A percentile compares a stretch with the other conserved stretches of the same genome.
These are phyloP conservation scores for Ophonus ardosiacus DNA, from an alignment of 2,888 invertebrate species.

Conservation along the genomic window DNA sequence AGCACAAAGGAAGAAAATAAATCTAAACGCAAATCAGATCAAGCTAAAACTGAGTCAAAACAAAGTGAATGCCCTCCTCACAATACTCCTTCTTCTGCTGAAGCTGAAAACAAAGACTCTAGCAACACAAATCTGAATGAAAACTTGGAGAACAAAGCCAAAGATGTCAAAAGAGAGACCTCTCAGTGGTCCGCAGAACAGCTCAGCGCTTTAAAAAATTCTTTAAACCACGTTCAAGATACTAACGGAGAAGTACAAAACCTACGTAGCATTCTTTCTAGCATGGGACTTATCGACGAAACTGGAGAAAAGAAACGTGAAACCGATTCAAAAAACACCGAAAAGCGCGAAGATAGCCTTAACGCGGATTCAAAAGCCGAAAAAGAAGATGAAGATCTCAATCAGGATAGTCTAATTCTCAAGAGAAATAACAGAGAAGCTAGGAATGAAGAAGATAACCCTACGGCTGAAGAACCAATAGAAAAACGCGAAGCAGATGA, in stretches of 20 bases:
- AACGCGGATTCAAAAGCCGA: slow-evolving; percentile 44
- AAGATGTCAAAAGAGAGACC: slow-evolving; percentile 39
- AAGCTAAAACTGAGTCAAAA: slow-evolving; percentile 23
- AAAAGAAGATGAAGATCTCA: slow-evolving; percentile 28
- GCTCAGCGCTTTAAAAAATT: slow-evolving; percentile 35
- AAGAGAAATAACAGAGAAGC: slow-evolving; percentile 52
- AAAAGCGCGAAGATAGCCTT: slow-evolving; percentile 36
- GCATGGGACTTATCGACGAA: slow-evolving; percentile 68
- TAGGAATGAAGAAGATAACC: slow-evolving; percentile 57
- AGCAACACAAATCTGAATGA: neutral
- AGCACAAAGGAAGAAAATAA: slow-evolving; percentile 1
- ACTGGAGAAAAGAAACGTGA: slow-evolving; percentile 58
- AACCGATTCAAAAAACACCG: slow-evolving; percentile 1
- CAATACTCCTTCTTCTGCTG: neutral
- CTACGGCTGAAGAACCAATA: slow-evolving; percentile 67
- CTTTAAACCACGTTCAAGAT: slow-evolving; percentile 47
- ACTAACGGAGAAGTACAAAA: slow-evolving; percentile 68
- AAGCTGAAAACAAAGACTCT: slow-evolving; percentile 49
- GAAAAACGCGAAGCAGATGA: slow-evolving; percentile 67
- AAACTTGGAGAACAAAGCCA: neutral
- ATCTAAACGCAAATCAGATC: slow-evolving; percentile 17
- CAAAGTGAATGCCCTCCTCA: slow-evolving; percentile 52
- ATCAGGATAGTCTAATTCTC: slow-evolving; percentile 11
- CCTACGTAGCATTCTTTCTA: slow-evolving; percentile 67
- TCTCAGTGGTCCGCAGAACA: slow-evolving; percentile 43